Evolutionary conservation across 92 coral and sea anemone species (phyloP).

Genomic region (Parazoanthus atlanticus): DNA sequence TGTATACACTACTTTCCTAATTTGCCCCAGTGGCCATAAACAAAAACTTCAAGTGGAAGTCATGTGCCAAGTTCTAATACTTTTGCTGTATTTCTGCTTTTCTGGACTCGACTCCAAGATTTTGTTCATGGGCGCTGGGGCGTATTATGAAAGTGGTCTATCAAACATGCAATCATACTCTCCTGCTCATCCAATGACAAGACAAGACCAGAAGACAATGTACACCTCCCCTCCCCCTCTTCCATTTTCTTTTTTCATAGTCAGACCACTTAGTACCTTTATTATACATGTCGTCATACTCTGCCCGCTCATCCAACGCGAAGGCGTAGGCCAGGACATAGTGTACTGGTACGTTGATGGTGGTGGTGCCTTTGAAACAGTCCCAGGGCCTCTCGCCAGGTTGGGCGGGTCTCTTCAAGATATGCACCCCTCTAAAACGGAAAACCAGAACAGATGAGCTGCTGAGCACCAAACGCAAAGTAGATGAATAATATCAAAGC

Average conservation of each 20-base stretch:
- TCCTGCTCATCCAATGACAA: slow-evolving; percentile 57
- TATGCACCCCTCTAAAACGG: slow-evolving; percentile 76
- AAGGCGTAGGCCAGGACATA: slow-evolving; percentile 76
- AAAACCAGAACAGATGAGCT: not conserved
- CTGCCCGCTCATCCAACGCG: slow-evolving; percentile 61
- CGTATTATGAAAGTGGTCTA: not conserved
- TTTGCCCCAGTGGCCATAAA: too few relatives aligned
- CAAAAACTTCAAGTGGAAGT: too few relatives aligned
- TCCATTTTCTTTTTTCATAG: not conserved
- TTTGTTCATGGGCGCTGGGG: too few relatives aligned
- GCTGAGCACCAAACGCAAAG: not conserved
- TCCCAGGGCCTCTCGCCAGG: slow-evolving; percentile 91
- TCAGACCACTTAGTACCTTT: slow-evolving; percentile 56
- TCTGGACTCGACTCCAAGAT: too few relatives aligned
- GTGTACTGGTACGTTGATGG: slow-evolving; percentile 76
- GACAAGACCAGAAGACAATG: slow-evolving; percentile 52
- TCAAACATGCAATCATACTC: slow-evolving; percentile 81
- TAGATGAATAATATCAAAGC: not conserved
- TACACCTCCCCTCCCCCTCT: not conserved
- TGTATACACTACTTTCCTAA: too few relatives aligned
- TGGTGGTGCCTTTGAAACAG: slow-evolving; percentile 78
- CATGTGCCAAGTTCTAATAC: too few relatives aligned
- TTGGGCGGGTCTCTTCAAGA: slow-evolving; percentile 78
- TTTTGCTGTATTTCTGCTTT: too few relatives aligned
- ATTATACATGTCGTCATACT: slow-evolving; percentile 84